Base-by-base conservation (phyloP, 1,140 invertebrate genomes). In the Diorhabda sublineata region DNA sequence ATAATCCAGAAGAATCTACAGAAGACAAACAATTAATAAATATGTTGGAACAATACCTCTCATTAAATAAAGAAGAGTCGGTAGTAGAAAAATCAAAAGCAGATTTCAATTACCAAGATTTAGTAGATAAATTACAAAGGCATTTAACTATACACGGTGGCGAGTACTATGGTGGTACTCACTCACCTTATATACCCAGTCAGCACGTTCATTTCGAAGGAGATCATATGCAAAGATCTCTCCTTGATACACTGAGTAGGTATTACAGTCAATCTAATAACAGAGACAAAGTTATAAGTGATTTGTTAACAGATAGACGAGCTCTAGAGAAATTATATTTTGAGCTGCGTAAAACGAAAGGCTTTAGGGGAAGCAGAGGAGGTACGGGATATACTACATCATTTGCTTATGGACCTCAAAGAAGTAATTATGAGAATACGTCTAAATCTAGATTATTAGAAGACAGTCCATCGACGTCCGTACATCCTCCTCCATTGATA, bases 271-370 rank as follows among this genome's bases (percentile, higher is more conserved):
- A 87, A 58, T 87, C 86, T 3, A 82, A 85, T 0, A 89, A 87
- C 70, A 82, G 88, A 63, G 85, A 91, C 69, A 87, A 86, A 78
- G 84, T 90, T 7, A 88, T 92, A 73, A 88, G 88, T 64, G 88
- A 90, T 75, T 83, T 91, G 42, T 78, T 91, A 47, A 90, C 88
- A 3, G 88, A 91, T 78, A 83, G 88, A 64, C 90, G 89, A 76
- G 82, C 89, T 2, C 80, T 91, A 64, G 89, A 90, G 79, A 90
- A 87, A 74, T 79, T 91, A 2, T 91, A 91, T 74, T 90, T 90
- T 74, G 89, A 91, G 75, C 79, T 91, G 58, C 83, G 89, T 70
- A 88, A 89, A 75, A 86, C 89, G 3, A 86, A 89, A 74, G 85
- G 87, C 0, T 91, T 91, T 74, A 81, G 87, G 44, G 84, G 86